Conservation (phyloP, 2,888 invertebrate genomes). For the Salticus scenicus region DNA sequence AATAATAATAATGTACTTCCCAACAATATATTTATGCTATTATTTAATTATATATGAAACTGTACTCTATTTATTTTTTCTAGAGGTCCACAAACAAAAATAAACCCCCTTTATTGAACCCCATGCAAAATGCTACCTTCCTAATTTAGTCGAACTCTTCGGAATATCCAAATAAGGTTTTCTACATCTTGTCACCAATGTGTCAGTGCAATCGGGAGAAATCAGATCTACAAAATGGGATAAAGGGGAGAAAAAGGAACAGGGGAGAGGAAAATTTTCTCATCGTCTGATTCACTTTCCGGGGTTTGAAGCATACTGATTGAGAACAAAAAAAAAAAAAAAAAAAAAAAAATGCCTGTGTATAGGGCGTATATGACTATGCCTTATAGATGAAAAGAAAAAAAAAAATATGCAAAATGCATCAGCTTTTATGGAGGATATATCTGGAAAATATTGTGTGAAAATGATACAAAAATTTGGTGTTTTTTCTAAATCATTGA, state of each 20-base stretch:
- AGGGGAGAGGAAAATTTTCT: constrained; percentile 36
- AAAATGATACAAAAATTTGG: too few relatives aligned
- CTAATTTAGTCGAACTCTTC: too few relatives aligned
- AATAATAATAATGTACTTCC: too few relatives aligned
- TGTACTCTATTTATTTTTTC: too few relatives aligned
- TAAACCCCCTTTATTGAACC: too few relatives aligned
- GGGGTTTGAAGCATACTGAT: neutral
- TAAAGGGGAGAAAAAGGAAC: neutral
- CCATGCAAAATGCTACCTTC: too few relatives aligned
- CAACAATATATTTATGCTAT: too few relatives aligned
- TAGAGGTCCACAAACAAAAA: too few relatives aligned
- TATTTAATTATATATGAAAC: too few relatives aligned
- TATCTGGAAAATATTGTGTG: too few relatives aligned
- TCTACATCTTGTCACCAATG: neutral
- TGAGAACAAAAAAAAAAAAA: neutral
- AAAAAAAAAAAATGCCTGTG: too few relatives aligned
- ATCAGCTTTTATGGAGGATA: constrained; percentile 3
- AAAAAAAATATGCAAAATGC: constrained; percentile 62
- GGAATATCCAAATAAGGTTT: neutral
- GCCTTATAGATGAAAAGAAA: neutral
- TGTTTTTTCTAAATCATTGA: too few relatives aligned
- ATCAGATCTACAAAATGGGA: neutral
- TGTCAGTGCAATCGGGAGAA: neutral
- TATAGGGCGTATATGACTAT: neutral
- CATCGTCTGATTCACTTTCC: constrained; percentile 16